phyloP scores from a whole-genome alignment of 1,140 invertebrate genomes.

The Cotesia vestalis region DNA sequence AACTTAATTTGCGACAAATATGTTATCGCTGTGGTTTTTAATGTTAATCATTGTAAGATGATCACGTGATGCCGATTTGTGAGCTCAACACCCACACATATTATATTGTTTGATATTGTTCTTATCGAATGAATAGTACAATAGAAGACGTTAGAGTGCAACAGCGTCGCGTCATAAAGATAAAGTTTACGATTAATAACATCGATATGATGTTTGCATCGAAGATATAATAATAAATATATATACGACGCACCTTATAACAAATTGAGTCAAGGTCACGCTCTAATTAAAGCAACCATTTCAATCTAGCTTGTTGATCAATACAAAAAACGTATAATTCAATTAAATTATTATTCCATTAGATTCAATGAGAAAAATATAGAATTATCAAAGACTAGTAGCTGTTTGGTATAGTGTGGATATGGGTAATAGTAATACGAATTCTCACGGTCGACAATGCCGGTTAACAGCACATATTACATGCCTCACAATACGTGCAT shows the following conservation, averaged over 20 bases:
- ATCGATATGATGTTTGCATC: not conserved
- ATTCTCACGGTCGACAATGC: slow-evolving; percentile 24
- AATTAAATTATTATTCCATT: no score
- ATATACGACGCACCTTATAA: slow-evolving; percentile 30
- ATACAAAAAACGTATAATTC: no score
- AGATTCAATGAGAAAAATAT: not conserved
- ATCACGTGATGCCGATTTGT: slow-evolving; percentile 43
- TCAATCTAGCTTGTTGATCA: not conserved
- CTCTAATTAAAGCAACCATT: slow-evolving; percentile 28
- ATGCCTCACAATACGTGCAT: slow-evolving; percentile 10
- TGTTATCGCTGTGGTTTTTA: slow-evolving; percentile 45
- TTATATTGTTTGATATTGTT: slow-evolving; percentile 1
- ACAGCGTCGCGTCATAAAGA: slow-evolving; percentile 44
- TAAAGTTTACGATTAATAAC: slow-evolving; percentile 35
- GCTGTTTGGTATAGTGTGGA: not conserved
- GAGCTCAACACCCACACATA: slow-evolving; percentile 12
- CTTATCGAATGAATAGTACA: not conserved
- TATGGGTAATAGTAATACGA: not conserved
- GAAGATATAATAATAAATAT: not conserved
- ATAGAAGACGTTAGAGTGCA: slow-evolving; percentile 1
- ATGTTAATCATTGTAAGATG: slow-evolving; percentile 42
- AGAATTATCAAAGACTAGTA: no score
- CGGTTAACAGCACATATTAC: slow-evolving; percentile 10
- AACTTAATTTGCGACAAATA: slow-evolving; percentile 46
- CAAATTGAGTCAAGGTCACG: slow-evolving; percentile 34